Evolutionary conservation across 2,888 invertebrate genomes (phyloP).

Genomic region (Thyatira batis): DNA sequence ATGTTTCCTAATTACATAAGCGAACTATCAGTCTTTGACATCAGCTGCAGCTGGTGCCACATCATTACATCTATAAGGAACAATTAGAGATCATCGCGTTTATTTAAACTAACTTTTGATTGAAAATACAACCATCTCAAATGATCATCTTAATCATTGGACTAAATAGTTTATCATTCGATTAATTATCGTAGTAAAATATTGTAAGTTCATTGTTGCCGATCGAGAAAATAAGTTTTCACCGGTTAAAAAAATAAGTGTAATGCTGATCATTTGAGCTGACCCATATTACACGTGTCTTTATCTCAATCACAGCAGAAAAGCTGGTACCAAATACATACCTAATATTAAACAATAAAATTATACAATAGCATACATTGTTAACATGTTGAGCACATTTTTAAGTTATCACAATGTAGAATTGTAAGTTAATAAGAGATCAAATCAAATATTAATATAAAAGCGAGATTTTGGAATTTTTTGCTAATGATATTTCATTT

Average conservation of each 20-base stretch:
- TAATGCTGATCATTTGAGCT: slow-evolving; percentile 39
- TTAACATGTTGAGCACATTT: slow-evolving; percentile 4
- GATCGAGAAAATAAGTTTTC: neutral
- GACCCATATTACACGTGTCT: slow-evolving; percentile 23
- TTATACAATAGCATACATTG: neutral
- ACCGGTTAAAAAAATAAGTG: neutral
- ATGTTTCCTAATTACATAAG: slow-evolving; percentile 60
- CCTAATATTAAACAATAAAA: slow-evolving; percentile 6
- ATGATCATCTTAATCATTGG: slow-evolving; percentile 28
- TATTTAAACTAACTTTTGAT: slow-evolving; percentile 36
- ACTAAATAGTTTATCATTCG: neutral
- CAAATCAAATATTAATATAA: slow-evolving; percentile 9
- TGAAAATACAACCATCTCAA: slow-evolving; percentile 43
- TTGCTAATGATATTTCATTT: neutral
- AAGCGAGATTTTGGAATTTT: neutral
- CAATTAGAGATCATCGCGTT: slow-evolving; percentile 68
- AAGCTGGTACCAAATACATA: slow-evolving; percentile 22
- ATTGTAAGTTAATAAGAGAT: slow-evolving; percentile 4
- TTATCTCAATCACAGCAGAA: slow-evolving; percentile 26
- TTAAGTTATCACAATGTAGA: neutral
- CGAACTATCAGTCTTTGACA: slow-evolving; percentile 66
- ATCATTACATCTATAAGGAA: slow-evolving; percentile 63
- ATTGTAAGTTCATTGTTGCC: slow-evolving; percentile 5
- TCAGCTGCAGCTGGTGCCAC: slow-evolving; percentile 40
- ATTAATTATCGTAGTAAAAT: neutral